phyloP scores from a whole-genome alignment of 2,888 invertebrate species.

The Endotricha flammealis region DNA sequence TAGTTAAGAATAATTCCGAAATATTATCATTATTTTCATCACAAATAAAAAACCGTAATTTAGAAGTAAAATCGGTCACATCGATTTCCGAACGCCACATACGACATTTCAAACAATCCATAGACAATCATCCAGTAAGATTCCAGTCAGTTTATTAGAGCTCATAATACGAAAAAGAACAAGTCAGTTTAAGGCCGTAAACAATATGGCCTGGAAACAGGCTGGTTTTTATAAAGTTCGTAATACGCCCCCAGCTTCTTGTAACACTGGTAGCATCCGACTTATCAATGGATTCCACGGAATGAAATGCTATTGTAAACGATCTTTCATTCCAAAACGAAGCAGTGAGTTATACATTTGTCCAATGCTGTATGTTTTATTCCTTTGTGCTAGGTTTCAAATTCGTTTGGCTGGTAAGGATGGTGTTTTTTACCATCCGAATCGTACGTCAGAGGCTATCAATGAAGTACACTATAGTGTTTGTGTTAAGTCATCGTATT shows the following conservation, averaged over 20 bases:
- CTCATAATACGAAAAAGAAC: too few species aligned
- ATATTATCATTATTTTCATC: too few species aligned
- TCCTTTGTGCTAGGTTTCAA: constrained; percentile 30
- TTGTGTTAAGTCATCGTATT: constrained; percentile 77
- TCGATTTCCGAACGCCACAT: too few species aligned
- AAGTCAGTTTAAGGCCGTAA: too few species aligned
- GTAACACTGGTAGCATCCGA: constrained; percentile 75
- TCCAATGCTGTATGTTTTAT: constrained; percentile 34
- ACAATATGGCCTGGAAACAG: too few species aligned
- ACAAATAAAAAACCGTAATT: too few species aligned
- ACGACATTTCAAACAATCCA: too few species aligned
- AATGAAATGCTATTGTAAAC: constrained; percentile 72
- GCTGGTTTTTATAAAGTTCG: too few species aligned
- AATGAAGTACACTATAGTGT: constrained; percentile 75
- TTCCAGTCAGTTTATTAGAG: too few species aligned
- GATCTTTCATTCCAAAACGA: constrained; percentile 63
- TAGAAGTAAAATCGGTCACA: too few species aligned
- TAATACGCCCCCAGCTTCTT: constrained; percentile 55
- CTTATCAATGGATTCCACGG: constrained; percentile 77
- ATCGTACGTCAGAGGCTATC: constrained; percentile 73
- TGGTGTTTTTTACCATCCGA: constrained; percentile 53
- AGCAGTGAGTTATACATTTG: constrained; percentile 38
- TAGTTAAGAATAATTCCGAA: too few species aligned
- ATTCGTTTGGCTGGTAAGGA: constrained; percentile 28
- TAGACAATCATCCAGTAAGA: too few species aligned